These are phyloP conservation scores for Hydrochoerus hydrochaeris DNA, from an alignment of 2,113 vertebrate species.

Conservation along the genomic window DNA sequence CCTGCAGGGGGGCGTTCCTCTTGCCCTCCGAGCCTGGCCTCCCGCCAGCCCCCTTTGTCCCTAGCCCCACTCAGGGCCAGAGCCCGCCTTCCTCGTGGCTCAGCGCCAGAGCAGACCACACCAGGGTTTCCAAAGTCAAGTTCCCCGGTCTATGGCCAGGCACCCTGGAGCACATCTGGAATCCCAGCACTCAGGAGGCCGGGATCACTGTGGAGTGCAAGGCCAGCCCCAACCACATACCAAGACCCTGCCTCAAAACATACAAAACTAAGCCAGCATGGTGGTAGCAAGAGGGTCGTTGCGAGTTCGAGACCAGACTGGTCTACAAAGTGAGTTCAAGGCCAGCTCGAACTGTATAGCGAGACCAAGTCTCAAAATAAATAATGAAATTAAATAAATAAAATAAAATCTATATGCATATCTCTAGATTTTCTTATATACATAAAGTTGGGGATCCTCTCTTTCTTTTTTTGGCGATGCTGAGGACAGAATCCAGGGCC, in stretches of 20 bases:
- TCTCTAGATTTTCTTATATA: not conserved
- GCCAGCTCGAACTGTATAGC: too few species aligned
- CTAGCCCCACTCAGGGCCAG: not conserved
- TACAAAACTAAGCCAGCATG: too few species aligned
- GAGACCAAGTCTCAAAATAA: too few species aligned
- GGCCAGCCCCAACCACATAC: too few species aligned
- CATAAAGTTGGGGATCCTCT: not conserved
- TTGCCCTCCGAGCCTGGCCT: conserved; percentile 34
- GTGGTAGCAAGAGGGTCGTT: too few species aligned
- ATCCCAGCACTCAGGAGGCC: not conserved
- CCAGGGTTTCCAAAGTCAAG: conserved; percentile 19
- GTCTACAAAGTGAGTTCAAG: not conserved
- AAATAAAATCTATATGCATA: not conserved
- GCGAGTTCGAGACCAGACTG: too few species aligned
- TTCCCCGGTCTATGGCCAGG: conserved; percentile 23
- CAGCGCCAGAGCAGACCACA: not conserved
- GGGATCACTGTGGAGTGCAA: not conserved
- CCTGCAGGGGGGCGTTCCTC: not conserved
- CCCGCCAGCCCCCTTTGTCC: not conserved
- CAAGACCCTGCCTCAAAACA: too few species aligned
- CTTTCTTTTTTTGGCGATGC: not conserved
- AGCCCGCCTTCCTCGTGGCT: not conserved
- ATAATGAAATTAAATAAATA: too few species aligned
- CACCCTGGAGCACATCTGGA: not conserved
- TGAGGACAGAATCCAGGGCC: too few species aligned